Evolutionary conservation across 2,888 invertebrate species (phyloP).

Genomic region (Apeira syringaria): DNA sequence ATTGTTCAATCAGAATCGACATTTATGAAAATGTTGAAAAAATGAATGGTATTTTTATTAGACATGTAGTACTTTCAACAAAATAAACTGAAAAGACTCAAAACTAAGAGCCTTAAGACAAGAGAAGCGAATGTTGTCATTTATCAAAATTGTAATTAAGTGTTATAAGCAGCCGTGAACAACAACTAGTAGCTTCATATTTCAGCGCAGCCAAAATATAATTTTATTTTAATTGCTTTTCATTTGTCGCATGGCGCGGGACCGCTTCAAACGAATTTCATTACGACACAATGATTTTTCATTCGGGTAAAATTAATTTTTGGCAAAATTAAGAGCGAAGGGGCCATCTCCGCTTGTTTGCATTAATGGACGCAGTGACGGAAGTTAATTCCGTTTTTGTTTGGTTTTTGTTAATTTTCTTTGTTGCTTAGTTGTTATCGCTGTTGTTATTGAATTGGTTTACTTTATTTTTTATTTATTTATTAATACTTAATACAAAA

Average conservation of each 20-base stretch:
- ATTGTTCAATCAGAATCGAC: too few relatives aligned
- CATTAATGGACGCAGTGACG: constrained; percentile 10
- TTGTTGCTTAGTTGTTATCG: constrained; percentile 9
- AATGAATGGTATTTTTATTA: too few relatives aligned
- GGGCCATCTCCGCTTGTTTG: constrained; percentile 12
- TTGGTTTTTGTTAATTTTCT: constrained; percentile 17
- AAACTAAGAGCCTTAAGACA: too few relatives aligned
- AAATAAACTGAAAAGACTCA: too few relatives aligned
- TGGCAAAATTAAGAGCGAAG: constrained; percentile 37
- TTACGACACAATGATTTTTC: constrained; percentile 47
- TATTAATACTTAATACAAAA: too few relatives aligned
- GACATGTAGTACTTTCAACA: too few relatives aligned
- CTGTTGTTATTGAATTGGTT: constrained; percentile 20
- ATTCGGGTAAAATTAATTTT: constrained; percentile 45
- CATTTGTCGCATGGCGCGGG: constrained; percentile 8
- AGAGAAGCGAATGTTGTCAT: too few relatives aligned
- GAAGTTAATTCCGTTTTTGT: constrained; percentile 14
- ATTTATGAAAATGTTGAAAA: too few relatives aligned
- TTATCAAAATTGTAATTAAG: too few relatives aligned
- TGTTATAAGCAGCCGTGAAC: too few relatives aligned
- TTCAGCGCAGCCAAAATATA: constrained; percentile 1
- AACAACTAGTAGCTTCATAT: neutral
- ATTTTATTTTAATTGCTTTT: constrained; percentile 19
- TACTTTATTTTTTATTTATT: too few relatives aligned
- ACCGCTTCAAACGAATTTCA: constrained; percentile 44